Base-by-base conservation (phyloP, 1,140 invertebrate genomes). In the Gryon sp. region DNA sequence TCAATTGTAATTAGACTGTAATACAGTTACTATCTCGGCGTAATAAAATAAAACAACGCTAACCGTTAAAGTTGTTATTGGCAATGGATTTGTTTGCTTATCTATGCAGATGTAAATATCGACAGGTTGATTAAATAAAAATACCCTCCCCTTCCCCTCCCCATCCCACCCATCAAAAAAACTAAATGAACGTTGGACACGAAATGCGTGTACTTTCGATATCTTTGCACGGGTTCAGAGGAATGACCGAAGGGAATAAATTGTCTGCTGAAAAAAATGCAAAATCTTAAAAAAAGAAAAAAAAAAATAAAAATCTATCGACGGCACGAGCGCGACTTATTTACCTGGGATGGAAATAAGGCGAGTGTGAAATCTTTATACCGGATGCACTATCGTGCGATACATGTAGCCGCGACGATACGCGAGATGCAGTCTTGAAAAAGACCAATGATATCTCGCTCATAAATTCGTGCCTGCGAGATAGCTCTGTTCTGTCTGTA, bases 301-400 rank as follows among this genome's bases (percentile, higher is more conserved):
- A n/a, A n/a, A n/a, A n/a, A n/a, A n/a, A n/a, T n/a, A n/a, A n/a
- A n/a, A n/a, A n/a, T 48, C 55, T 74, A 78, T 78, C 65, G 69
- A 78, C 65, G 76, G 76, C 76, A 74, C 76, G 76, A 78, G 76
- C 68, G 57, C 63, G 76, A 70, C 76, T 69, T 73, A 78, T 78
- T 73, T 78, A 69, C 76, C 57, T 63, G 63, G 68, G 55, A 55
- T 48, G 18, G 62, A 72, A 77, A 77, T 77, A 77, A 77, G 68
- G 53, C 75, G 74, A 70, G 55, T 9, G 59, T 70, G 74, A 76
- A 76, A 76, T 76, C 74, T 76, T 76, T 76, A 77, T 72, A 72
- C 53, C 66, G 78, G 78, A 80, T 74, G 62, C 73, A 59, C 50
- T 76, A 80, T 73, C 68, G 78, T 76, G 38, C 46, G 59, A 79